Evolutionary conservation across 1,140 invertebrate species (phyloP).

Genomic region (Zeugodacus cucurbitae): DNA sequence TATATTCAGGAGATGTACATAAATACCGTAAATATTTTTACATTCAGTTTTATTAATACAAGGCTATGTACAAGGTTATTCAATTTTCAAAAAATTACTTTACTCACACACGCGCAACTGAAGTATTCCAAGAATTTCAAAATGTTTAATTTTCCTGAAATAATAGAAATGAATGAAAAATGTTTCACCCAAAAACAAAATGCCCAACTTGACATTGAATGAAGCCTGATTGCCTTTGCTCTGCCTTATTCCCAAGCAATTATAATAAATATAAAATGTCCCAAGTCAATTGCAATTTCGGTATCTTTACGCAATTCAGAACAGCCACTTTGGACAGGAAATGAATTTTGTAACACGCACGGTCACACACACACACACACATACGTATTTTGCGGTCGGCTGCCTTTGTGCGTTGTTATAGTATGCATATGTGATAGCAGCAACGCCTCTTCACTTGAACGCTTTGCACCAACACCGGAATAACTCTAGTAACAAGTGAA

Average conservation of each 20-base stretch:
- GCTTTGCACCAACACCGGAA: neutral
- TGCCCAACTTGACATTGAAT: neutral
- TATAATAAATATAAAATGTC: neutral
- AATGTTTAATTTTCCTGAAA: too few species aligned
- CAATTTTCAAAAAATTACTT: too few species aligned
- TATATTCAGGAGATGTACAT: too few species aligned
- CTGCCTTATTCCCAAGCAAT: neutral
- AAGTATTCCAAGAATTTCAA: too few species aligned
- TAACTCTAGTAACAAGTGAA: too few species aligned
- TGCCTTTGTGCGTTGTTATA: neutral
- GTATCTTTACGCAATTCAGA: neutral
- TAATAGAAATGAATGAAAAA: too few species aligned
- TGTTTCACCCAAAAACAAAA: too few species aligned
- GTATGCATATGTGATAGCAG: neutral
- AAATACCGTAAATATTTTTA: too few species aligned
- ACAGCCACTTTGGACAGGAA: neutral
- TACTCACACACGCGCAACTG: too few species aligned
- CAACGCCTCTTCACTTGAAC: neutral
- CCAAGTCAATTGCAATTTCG: conserved; percentile 11
- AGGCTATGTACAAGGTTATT: too few species aligned
- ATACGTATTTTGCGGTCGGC: neutral
- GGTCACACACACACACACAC: neutral
- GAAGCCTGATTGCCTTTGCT: neutral
- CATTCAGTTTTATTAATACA: too few species aligned
- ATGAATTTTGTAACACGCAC: neutral